Percentiles rank a stretch among this genome's conserved stretches.
phyloP scores from a whole-genome alignment of 64 coral and sea anemone species.

The Astreopora myriophthalma region DNA sequence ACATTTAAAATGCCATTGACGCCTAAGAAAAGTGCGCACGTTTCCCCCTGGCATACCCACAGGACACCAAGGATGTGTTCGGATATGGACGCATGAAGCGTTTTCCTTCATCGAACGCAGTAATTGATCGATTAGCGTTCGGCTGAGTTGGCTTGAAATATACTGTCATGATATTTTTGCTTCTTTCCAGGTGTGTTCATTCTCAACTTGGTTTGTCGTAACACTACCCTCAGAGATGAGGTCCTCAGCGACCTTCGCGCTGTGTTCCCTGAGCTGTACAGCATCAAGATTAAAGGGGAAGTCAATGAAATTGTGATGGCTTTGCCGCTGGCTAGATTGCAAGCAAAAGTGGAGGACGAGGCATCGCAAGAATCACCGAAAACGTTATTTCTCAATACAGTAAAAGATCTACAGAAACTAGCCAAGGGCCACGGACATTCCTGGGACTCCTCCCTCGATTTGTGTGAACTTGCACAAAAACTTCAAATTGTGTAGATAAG shows the following conservation, averaged over 20 bases:
- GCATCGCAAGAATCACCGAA: background rate
- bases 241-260: conserved; percentile 51
- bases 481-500: background rate
- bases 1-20: too few species aligned
- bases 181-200: conserved; percentile 75
- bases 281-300: conserved; percentile 65
- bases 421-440: conserved; percentile 36
- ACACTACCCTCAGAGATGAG: background rate
- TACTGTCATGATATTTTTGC: too few species aligned
- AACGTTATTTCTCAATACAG: background rate
- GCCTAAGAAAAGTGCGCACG: too few species aligned
- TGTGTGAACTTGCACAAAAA: conserved; percentile 13
- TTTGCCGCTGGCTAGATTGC: conserved; percentile 22
- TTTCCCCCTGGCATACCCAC: too few species aligned
- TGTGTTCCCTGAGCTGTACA: conserved; percentile 69
- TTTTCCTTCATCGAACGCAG: too few species aligned
- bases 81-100: too few species aligned
- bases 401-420: background rate
- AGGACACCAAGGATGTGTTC: too few species aligned
- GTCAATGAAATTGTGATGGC: conserved; percentile 77
- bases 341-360: background rate
- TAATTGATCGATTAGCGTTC: too few species aligned
- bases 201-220: conserved; percentile 83
- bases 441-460: conserved; percentile 38
- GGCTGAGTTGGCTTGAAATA: too few species aligned